These are phyloP conservation scores for Ptychoptera albimana DNA, from an alignment of 2,888 invertebrate genomes.

Conservation along the genomic window DNA sequence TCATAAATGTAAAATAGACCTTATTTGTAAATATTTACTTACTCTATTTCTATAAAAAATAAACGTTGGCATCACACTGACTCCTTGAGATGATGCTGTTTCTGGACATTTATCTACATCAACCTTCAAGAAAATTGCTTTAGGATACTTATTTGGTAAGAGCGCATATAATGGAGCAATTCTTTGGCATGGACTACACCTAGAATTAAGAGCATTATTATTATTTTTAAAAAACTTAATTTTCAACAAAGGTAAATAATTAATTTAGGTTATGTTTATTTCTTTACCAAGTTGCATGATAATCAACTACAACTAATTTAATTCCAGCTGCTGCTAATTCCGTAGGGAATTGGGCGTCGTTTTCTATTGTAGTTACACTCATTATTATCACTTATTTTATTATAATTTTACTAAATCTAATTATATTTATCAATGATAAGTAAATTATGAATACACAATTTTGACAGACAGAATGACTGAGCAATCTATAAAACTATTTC, in stretches of 20 bases:
- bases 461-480: no score
- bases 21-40: slow-evolving; percentile 11
- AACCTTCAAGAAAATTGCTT: slow-evolving; percentile 83
- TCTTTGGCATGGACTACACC: slow-evolving; percentile 94
- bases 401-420: no score
- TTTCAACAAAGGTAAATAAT: not conserved
- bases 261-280: not conserved
- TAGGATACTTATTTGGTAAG: slow-evolving; percentile 70
- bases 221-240: not conserved
- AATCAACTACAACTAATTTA: slow-evolving; percentile 86
- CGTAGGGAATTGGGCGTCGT: slow-evolving; percentile 57
- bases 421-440: no score
- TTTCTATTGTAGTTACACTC: slow-evolving; percentile 27
- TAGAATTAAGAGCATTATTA: slow-evolving; percentile 23
- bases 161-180: slow-evolving; percentile 89
- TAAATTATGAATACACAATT: no score
- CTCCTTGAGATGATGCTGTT: slow-evolving; percentile 72
- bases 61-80: slow-evolving; percentile 97
- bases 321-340: slow-evolving; percentile 73
- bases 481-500: no score
- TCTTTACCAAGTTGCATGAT: slow-evolving; percentile 79
- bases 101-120: slow-evolving; percentile 80
- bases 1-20: slow-evolving; percentile 1
- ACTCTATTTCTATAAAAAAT: slow-evolving; percentile 80
- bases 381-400: slow-evolving; percentile 12